Base-by-base conservation (phyloP, 2,797 vertebrate species). In the Rhinophrynus dorsalis region DNA sequence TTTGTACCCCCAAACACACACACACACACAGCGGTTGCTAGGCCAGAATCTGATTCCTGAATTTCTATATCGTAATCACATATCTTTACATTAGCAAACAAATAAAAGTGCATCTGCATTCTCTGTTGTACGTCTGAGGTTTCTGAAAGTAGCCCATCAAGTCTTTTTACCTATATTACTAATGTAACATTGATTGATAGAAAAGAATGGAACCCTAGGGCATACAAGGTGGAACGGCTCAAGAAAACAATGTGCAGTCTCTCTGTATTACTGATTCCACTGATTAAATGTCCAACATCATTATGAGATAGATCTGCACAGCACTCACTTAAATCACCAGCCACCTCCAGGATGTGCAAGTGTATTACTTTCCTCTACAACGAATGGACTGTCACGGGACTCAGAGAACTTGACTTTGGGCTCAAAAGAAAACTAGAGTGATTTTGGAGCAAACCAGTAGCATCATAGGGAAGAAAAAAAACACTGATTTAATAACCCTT, bases 201-300 rank as follows among this genome's bases (percentile, higher is more conserved):
- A 32, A 55, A 55, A 55, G 29, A 56, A 6, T 21, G 13, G 23
- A 56, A 33, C 54, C 54, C 54, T 56, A 12, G 32, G 54, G 54
- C 54, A 24, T 37, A 29, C 54, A 56, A 56, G 30, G 32, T 37
- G 32, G 52, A 56, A 18, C 30, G 2, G 47, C 24, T 51, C 20
- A 51, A 40, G 10, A 38, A 27, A 58, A 26, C 35, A 40, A 24
- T 40, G 35, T 58, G 52, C 37, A 35, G 10, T 23, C 20, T 58
- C 12, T 58, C 55, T 40, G 55, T 26, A 40, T 26, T 58, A 10
- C 33, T 8, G 33, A 56, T 12, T 35, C 10, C 20, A 56, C 29
- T 23, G 52, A 58, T 58, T 58, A 58, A 58, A 58, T 35, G 33
- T 24, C 55, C 13, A 40, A 58, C 32, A 58, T 58, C 55, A 58